Evolutionary conservation across 2,888 invertebrate species (phyloP), one percentile per base, ranked within the genome.

Genomic region (Microdon myrmicae): DNA sequence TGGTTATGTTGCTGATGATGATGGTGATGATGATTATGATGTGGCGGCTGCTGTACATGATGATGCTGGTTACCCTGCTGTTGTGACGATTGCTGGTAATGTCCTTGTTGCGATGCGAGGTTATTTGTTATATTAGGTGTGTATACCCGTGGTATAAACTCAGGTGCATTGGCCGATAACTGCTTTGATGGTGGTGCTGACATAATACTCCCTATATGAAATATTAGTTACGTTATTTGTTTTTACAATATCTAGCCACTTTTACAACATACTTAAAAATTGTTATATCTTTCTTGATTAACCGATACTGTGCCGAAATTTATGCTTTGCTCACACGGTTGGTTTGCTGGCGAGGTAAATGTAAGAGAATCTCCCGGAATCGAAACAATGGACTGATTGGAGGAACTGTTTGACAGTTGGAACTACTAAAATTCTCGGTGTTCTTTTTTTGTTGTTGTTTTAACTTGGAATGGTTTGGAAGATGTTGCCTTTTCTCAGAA

Each of bases 131-230:
- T 51, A 32, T 59, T 66, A 26, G 53, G 43, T 37, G 56, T 59
- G 39, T 55, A 55, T 60, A 58, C 49, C 51, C 59, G 64, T 49
- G 71, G 70, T 55, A 71, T 59, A 44, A 71, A 71, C 51, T 68
- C 71, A 34, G 68, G 70, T 39, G 71, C 71, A 34, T 68, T 55
- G n/a, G 68, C 68, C 31, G 71, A 71, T 54, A 71, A 66, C 66
- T 66, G 66, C 54, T 66, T 66, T 23, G 66, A 59, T 13, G 66
- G 66, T 54, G 66, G 66, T 49, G 66, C 66, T 59, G 66, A 66
- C 66, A 66, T 66, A 59, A 59, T 66, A 56, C 38, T 45, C 51
- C 32, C 19, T 16, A 17, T 34, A 43, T n/a, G n/a, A n/a, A n/a
- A n/a, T n/a, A 9, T 44, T 44, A 45, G 17, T 41, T 16, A 23